Percentiles rank a stretch among this genome's conserved stretches.
These are phyloP conservation scores for Eulemur coronatus DNA, from an alignment of 2,797 vertebrate genomes.

Conservation along the genomic window DNA sequence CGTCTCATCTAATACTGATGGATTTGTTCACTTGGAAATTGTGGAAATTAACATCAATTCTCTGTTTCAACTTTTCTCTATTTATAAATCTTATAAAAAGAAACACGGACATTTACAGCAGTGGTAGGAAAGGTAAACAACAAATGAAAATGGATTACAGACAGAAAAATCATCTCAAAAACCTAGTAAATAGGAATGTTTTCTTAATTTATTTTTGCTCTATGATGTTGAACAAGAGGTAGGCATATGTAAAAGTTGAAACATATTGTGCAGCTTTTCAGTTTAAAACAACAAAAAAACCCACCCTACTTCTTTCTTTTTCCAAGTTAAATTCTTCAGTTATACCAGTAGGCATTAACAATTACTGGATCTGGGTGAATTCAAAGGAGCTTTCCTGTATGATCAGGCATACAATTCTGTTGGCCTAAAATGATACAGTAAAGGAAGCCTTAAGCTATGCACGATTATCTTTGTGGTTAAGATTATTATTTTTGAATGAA, in stretches of 20 bases:
- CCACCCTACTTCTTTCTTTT: not conserved
- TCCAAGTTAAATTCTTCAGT: not conserved
- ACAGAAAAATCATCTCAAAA: not conserved
- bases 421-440: not conserved
- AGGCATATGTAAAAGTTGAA: not conserved
- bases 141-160: not conserved
- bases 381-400: not conserved
- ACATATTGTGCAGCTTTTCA: not conserved
- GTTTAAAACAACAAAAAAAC: not conserved
- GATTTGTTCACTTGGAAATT: not conserved
- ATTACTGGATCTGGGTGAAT: not conserved
- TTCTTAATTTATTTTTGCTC: constrained; percentile 24
- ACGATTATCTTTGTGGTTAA: not conserved
- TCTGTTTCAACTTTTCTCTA: not conserved
- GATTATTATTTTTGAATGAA: not conserved
- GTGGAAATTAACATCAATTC: not conserved
- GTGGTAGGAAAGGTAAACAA: not conserved
- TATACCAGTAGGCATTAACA: not conserved
- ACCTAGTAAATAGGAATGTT: not conserved
- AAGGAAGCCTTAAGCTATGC: not conserved
- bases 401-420: not conserved
- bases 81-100: not conserved
- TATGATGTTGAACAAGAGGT: not conserved
- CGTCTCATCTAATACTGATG: not conserved
- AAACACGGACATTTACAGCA: not conserved